Base-by-base conservation (phyloP, 2,797 vertebrate species). In the Mus caroli region DNA sequence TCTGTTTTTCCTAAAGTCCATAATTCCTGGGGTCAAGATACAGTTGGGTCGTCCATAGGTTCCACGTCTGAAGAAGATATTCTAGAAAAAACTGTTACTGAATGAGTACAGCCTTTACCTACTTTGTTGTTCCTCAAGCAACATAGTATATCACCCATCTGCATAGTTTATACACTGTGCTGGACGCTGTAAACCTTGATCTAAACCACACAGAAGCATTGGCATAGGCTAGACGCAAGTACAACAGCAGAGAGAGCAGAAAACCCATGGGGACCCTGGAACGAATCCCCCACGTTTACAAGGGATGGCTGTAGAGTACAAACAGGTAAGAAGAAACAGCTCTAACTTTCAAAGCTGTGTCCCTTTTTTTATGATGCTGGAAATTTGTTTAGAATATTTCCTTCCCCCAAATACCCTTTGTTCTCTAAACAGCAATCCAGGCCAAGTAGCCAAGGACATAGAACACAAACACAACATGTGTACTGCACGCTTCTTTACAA, bases 261-360 rank as follows among this genome's bases (percentile, higher is more conserved):
- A 10, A 37, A n/a, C 56, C 31, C 7, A 12, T 40, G 22, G 58
- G 19, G 50, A 20, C 43, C 11, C 50, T 78, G 50, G 78, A 67
- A 84, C 31, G 8, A 22, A 37, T 34, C 24, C 17, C 6, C 8
- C 15, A 6, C 52, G 73, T 31, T 58, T 62, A 34, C 13, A 17
- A 90, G 71, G n/a, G 60, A 4, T 50, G 52, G 46, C 46, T 56
- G 8, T 26, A 31, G 1, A 58, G 15, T 60, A 58, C 73, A 93
- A 93, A 28, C 3, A 79, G 52, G 87, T 67, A 71, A 34, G 69
- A 94, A 31, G 64, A 82, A 93, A 84, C 52, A 90, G 37, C 69
- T 90, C 31, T 58, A 50, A 92, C 60, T 93, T 95, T 90, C 77
- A 75, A 95, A 77, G 46, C 60, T 89, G 31, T 93, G 43, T 46